Evolutionary conservation across 1,140 invertebrate genomes (phyloP), one percentile per base, ranked within the genome.

Genomic region (Meteorus sp.): DNA sequence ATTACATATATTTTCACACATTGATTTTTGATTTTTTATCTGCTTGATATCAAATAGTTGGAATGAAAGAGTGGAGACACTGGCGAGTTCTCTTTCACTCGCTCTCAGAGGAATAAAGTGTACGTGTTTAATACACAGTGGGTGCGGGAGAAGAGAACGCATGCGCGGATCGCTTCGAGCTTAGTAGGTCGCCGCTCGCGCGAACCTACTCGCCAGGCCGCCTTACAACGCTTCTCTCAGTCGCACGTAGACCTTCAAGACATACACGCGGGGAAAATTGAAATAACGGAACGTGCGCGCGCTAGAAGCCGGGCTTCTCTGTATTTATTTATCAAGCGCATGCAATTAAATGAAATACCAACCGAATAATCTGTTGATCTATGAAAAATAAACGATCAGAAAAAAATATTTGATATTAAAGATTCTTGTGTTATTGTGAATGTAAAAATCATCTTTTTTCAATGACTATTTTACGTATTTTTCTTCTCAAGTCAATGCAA

Each of bases 171-270:
- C 35, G 56, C n/a, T 37, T 67, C 63, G 50, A 39, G 59, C 57
- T 74, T 71, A 73, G 72, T 76, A 76, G 74, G 71, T 76, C 74
- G 69, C 54, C 58, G 59, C 33, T 65, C 58, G 62, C 55, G 60
- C 61, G 60, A 62, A 63, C 59, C 58, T 56, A 56, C 61, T 62
- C 61, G 61, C 48, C 53, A 45, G 13, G 45, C 27, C 44, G 17
- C 5, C 17, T 52, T 31, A 20, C 15, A n/a, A 3, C 31, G 50
- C 50, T 29, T 35, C 33, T 37, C 19, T 35, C 50, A 52, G 50
- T 52, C 50, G 50, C 31, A 52, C 50, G 50, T 35, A 52, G 50
- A 35, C 50, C 31, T 52, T 22, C 31, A 37, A 29, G 27, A n/a
- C n/a, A n/a, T n/a, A 31, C 31, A 52, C 50, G 50, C 50, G 50